Base-by-base conservation (phyloP, 2,113 vertebrate species). In the Smithornis capensis region DNA sequence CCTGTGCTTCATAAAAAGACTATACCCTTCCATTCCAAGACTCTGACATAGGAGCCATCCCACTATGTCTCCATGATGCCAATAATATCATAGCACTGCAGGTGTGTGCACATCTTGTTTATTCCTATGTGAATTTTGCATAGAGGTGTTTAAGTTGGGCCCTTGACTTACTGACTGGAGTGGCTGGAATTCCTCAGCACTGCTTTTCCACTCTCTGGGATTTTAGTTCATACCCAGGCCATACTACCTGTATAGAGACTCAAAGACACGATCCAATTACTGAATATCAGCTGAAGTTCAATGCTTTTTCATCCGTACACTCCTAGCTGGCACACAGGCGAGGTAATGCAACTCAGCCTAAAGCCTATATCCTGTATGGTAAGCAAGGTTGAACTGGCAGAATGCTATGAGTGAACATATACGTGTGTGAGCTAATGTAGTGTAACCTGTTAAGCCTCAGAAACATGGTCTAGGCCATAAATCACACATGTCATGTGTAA, bases 221-320 rank as follows among this genome's bases (percentile, higher is more conserved):
- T 8, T 74, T 56, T 35, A 37, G 33, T 19, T 95, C n/a, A 62
- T 29, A 68, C 7, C 14, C 19, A 28, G 9, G 17, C 15, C 60
- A 40, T 1, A 2, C 24, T 68, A 65, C 13, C 53, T 53, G 14
- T 11, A 27, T 50, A 24, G 37, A 74, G 12, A 28, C 27, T 52
- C 17, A 75, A 64, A 80, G 13, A 33, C 10, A 24, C 2, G 10
- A 55, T 19, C 15, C 56, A 29, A 35, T 40, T 47, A 7, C 62
- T 18, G 37, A 71, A 55, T 4, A 59, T 17, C 33, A 63, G 18
- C 33, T 59, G n/a, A 83, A 55, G 35, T 52, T 86, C 55, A 59
- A 3, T 23, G 21, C 27, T 55, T 27, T 7, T 31, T 73, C 7
- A 38, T 64, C 56, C 0, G 0, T 22, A n/a, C 3, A 22, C 9